Conservation (phyloP, 2,113 vertebrate species). For the Pelusios castaneus region DNA sequence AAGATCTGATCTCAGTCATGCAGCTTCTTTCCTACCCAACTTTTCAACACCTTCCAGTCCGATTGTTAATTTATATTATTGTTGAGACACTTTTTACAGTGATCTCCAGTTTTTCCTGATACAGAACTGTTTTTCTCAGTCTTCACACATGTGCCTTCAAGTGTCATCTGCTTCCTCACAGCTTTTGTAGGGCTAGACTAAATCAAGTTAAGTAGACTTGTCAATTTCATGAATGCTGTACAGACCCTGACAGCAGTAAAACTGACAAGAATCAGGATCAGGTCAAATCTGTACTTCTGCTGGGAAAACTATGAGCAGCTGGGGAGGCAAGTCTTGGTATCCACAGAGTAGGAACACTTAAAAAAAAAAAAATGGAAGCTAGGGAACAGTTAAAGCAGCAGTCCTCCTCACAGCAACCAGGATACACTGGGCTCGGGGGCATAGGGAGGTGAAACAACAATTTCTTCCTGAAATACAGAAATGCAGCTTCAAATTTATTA, state of each 20-base stretch:
- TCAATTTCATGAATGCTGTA: not conserved
- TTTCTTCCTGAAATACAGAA: not conserved
- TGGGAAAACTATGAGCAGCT: not conserved
- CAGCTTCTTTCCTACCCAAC: not conserved
- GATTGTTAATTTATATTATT: not conserved
- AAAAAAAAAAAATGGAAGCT: not conserved
- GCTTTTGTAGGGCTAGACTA: not conserved
- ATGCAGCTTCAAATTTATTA: not conserved
- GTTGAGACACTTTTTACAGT: not conserved
- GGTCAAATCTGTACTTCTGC: not conserved
- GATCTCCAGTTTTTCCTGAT: not conserved
- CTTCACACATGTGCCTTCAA: not conserved
- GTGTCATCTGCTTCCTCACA: not conserved
- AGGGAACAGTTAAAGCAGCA: not conserved
- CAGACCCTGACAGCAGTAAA: not conserved
- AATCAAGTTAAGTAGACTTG: not conserved
- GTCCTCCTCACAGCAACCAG: not conserved
- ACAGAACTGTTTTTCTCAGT: not conserved
- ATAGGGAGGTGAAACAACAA: fast-evolving
- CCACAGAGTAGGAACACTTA: not conserved
- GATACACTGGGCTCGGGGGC: not conserved
- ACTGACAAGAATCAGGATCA: not conserved
- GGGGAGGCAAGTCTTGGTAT: not conserved
- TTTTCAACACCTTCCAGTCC: not conserved
- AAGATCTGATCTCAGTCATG: not conserved